phyloP scores from a whole-genome alignment of 2,113 vertebrate genomes.

The Oreocharis arfaki region DNA sequence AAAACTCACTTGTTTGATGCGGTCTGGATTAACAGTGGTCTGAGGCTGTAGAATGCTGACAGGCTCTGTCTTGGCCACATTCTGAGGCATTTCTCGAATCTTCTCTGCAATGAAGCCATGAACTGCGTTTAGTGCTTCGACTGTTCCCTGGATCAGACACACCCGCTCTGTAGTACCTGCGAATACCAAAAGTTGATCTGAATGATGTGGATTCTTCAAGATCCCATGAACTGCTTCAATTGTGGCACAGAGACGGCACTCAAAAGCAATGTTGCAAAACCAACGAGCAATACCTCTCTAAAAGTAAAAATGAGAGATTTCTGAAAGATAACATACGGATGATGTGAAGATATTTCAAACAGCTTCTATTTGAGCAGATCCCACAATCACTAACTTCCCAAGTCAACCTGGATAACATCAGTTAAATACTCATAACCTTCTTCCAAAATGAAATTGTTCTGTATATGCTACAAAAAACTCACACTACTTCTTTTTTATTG shows the following conservation, averaged over 20 bases:
- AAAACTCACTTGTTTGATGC: constrained; percentile 97
- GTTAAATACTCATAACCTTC: not conserved
- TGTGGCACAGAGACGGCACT: not conserved
- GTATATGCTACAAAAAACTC: not conserved
- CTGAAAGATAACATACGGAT: not conserved
- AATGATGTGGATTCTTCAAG: not conserved
- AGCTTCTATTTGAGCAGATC: not conserved
- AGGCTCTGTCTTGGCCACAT: constrained; percentile 96
- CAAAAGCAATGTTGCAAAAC: not conserved
- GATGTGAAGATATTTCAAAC: not conserved
- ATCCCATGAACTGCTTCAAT: not conserved
- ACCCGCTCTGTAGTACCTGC: constrained; percentile 97
- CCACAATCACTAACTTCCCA: not conserved
- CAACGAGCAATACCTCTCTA: not conserved
- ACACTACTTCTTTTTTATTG: not conserved
- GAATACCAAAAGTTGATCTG: constrained; percentile 16
- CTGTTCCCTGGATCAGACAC: constrained; percentile 98
- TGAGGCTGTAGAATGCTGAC: constrained; percentile 99
- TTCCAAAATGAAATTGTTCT: not conserved
- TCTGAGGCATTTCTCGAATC: constrained; percentile 99
- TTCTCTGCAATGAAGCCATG: constrained; percentile 99
- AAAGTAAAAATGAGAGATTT: not conserved
- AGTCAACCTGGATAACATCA: not conserved
- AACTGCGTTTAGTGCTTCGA: constrained; percentile 97
- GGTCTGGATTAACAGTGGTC: constrained; percentile 98